Percentiles rank a stretch among this genome's conserved stretches.
These are phyloP conservation scores for Coleophora deauratella DNA, from an alignment of 2,888 invertebrate species.

Conservation along the genomic window DNA sequence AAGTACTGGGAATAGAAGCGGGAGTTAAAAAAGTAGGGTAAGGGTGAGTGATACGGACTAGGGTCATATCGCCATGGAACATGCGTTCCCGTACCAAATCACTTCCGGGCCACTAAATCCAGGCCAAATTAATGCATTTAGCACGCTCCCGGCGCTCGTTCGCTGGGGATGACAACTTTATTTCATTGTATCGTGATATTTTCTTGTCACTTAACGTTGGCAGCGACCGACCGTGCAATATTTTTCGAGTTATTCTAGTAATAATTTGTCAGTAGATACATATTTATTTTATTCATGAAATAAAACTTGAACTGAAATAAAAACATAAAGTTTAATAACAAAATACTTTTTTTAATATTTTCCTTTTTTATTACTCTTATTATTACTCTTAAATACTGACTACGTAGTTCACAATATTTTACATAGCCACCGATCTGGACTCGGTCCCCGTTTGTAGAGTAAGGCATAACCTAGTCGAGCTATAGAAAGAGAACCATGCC, in stretches of 20 bases:
- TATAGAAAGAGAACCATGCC: too few species aligned
- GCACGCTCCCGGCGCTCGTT: slow-evolving; percentile 64
- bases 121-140: slow-evolving; percentile 74
- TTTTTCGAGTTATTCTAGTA: slow-evolving; percentile 8
- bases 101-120: slow-evolving; percentile 73
- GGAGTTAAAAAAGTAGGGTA: slow-evolving; percentile 31
- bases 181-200: slow-evolving; percentile 69
- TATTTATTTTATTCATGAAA: not conserved
- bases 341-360: too few species aligned
- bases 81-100: slow-evolving; percentile 73
- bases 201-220: slow-evolving; percentile 63
- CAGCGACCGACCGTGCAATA: slow-evolving; percentile 21
- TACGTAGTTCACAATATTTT: too few species aligned
- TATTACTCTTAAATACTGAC: too few species aligned
- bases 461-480: too few species aligned
- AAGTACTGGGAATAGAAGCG: slow-evolving; percentile 23
- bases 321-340: too few species aligned
- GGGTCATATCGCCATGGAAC: slow-evolving; percentile 60
- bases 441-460: not conserved
- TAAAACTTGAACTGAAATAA: too few species aligned
- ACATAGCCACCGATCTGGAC: too few species aligned
- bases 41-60: slow-evolving; percentile 50
- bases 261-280: not conserved
- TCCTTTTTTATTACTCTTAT: too few species aligned
- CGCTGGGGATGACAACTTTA: slow-evolving; percentile 72